Evolutionary conservation across 2,797 vertebrate species (phyloP), one percentile per base, ranked within the genome.

Genomic region (Gambelia wislizenii): DNA sequence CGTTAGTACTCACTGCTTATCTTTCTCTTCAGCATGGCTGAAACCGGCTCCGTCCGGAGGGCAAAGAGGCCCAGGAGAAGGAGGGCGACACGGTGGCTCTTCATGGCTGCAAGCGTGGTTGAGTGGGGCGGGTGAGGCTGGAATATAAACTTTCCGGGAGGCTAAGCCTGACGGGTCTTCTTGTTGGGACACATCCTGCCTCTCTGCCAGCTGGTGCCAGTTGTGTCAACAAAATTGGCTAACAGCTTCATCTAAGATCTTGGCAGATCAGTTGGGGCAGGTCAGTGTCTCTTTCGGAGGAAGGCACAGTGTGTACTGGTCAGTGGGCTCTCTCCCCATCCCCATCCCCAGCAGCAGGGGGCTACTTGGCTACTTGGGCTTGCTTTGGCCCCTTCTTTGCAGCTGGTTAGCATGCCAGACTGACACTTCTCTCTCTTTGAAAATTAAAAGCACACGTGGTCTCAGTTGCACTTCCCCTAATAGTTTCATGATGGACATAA

Each of bases 181-280:
- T 36, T 18, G 9, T 10, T 33, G 72, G 8, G 74, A 42, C 27
- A 47, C 7, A 7, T 33, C 27, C 33, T 54, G 33, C 52, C 18
- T 18, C 49, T 75, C 27, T 0, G 27, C 10, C 52, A 30, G 25
- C 36, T 74, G 9, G 39, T 49, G 42, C 42, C 77, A 81, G 13
- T 61, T 67, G n/a, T 42, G 81, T 77, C 70, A 74, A 83, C 87
- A 76, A 14, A n/a, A 10, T 77, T 67, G 77, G 76, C 81, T 18
- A 20, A 25, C 7, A 2, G 42, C 39, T 20, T 36, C 54, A 83
- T 88, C 81, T 27, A 20, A 25, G 14, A 1, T 22, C 78, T 13
- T 33, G 5, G 6, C 6, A 4, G 7, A 1, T 69, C 39, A 39
- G 56, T 49, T 9, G 69, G 69, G 70, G 80, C 80, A 83, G 16